Percentiles rank a stretch among this genome's conserved stretches.
phyloP scores from a whole-genome alignment of 2,888 invertebrate species.

The Amphipyra tragopoginis region DNA sequence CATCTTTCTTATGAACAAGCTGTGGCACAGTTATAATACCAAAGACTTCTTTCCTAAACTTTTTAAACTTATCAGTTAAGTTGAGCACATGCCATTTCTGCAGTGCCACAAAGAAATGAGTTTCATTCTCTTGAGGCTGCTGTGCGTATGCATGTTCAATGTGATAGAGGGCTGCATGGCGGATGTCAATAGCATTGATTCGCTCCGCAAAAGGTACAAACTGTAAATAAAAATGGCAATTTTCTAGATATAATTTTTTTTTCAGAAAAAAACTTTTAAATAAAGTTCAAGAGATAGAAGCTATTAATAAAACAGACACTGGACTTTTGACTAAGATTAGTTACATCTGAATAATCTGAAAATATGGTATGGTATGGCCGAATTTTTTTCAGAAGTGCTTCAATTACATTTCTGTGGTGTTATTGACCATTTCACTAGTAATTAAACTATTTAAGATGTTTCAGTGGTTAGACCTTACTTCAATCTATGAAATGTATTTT shows the following conservation, averaged over 20 bases:
- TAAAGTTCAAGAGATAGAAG: too few species aligned
- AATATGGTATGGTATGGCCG: too few species aligned
- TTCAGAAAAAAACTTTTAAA: background rate
- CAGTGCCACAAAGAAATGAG: constrained; percentile 95
- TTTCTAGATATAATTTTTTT: background rate
- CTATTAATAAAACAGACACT: too few species aligned
- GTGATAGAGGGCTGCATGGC: constrained; percentile 95
- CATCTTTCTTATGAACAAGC: constrained; percentile 94
- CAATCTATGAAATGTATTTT: too few species aligned
- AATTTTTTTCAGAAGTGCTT: too few species aligned
- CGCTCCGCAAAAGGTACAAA: constrained; percentile 97
- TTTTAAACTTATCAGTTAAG: constrained; percentile 94
- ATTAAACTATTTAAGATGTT: too few species aligned
- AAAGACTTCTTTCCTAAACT: constrained; percentile 93
- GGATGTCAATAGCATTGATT: constrained; percentile 95
- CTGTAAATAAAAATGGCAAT: constrained; percentile 83
- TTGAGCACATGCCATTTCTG: constrained; percentile 97
- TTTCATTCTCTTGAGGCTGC: constrained; percentile 92
- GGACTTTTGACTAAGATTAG: too few species aligned
- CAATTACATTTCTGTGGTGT: too few species aligned
- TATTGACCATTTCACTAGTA: too few species aligned
- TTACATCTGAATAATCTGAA: too few species aligned
- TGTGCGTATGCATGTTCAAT: constrained; percentile 94
- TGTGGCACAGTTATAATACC: constrained; percentile 95
- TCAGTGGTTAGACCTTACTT: too few species aligned